Evolutionary conservation across 64 coral and sea anemone genomes (phyloP).

Genomic region (Orbicella faveolata): DNA sequence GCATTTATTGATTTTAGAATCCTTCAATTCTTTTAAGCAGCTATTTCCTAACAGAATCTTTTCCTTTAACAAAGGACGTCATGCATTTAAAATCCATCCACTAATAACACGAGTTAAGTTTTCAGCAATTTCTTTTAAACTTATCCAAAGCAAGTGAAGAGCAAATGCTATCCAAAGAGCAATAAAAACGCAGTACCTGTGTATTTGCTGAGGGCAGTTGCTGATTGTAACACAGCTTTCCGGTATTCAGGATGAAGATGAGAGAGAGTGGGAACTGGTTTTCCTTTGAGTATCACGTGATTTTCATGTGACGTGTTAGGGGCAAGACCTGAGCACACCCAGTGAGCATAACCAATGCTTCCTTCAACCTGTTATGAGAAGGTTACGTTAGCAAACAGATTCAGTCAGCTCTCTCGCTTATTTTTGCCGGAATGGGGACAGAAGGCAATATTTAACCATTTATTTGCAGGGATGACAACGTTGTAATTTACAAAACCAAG

Average conservation of each 20-base stretch:
- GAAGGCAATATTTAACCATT: no score
- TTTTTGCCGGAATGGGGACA: background rate
- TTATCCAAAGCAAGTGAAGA: background rate
- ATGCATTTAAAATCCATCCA: no score
- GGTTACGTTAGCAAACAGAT: background rate
- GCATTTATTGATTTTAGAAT: no score
- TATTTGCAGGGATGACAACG: no score
- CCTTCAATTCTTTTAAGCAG: background rate
- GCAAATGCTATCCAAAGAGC: background rate
- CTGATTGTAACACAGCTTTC: conserved; percentile 73
- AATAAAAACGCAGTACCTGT: conserved; percentile 53
- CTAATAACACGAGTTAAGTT: no score
- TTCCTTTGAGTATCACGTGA: conserved; percentile 43
- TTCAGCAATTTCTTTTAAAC: no score
- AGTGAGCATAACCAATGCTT: conserved; percentile 82
- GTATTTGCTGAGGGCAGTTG: conserved; percentile 81
- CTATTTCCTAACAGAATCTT: background rate
- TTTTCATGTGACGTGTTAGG: background rate
- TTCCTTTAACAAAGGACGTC: no score
- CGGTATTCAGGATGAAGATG: conserved; percentile 78
- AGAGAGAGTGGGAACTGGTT: conserved; percentile 76
- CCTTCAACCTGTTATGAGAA: conserved; percentile 68
- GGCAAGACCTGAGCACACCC: conserved; percentile 72
- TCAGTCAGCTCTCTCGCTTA: background rate
- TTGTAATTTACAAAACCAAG: no score